Evolutionary conservation across 1,140 invertebrate genomes (phyloP), one percentile per base, ranked within the genome.

Genomic region (Heliconius hermathena): DNA sequence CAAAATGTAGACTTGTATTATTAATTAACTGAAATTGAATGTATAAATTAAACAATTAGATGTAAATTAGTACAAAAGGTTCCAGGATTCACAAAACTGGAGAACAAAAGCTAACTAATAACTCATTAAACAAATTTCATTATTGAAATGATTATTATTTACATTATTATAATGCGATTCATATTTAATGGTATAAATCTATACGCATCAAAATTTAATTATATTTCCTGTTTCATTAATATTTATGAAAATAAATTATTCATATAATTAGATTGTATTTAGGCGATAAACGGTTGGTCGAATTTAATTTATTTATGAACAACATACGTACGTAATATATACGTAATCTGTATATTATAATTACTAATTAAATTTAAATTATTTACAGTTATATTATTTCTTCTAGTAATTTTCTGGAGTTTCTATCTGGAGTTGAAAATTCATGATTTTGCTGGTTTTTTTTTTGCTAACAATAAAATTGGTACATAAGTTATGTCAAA

Each of bases 161-260:
- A 77, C 70, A 72, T 77, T 72, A 77, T 71, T 71, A 77, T 71
- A 71, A 77, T 71, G n/a, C 16, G 66, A 77, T 77, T 71, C 75
- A 26, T 13, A 33, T 66, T 77, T 77, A 71, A 76, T 77, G 41
- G 22, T 60, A 77, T 77, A 71, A 77, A 71, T 77, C 75, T 60
- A 71, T 77, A 73, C 81, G 81, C 82, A 87, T 86, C 88, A 80
- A 85, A 84, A 76, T 73, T 80, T 80, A 38, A 80, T 80, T 80
- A 36, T 76, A 75, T 76, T 76, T 77, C 49, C 71, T 52, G 46
- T 60, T 18, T 18, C 54, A 76, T 80, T 80, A 80, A 76, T 76
- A 80, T 80, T 80, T 73, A 80, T 76, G 33, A 60, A 52, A 57
- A 76, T 76, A 73, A 80, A 80, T 80, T 80, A 79, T 80, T 76